Percentiles rank a stretch among this genome's conserved stretches.
These are phyloP conservation scores for Lophura nycthemera DNA, from an alignment of 2,113 vertebrate species.

Conservation along the genomic window DNA sequence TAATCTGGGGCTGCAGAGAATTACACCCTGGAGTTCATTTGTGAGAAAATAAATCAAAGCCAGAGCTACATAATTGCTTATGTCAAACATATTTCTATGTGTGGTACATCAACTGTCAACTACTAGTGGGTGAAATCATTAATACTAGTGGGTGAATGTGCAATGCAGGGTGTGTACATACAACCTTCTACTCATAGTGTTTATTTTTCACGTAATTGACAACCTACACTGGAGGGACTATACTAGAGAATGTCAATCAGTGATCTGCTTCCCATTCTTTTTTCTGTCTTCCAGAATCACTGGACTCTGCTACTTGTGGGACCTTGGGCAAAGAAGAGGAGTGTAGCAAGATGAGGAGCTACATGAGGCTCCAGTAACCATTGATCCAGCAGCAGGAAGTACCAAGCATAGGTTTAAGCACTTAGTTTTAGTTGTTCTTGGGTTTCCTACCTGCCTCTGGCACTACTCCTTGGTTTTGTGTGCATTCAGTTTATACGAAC, in stretches of 20 bases:
- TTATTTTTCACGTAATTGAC: background rate
- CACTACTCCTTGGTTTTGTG: background rate
- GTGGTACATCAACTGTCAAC: background rate
- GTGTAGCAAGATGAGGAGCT: background rate
- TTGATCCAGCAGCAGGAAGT: background rate
- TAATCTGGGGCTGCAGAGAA: background rate
- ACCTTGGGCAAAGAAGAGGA: background rate
- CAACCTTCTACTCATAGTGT: background rate
- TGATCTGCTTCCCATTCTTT: background rate
- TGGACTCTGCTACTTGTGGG: background rate
- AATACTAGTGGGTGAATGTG: background rate
- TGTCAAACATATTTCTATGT: fast-evolving
- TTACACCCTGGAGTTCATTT: slow-evolving; percentile 34
- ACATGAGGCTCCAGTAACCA: background rate
- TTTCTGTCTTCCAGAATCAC: background rate
- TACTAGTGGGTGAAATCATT: background rate
- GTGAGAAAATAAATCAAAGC: slow-evolving; percentile 14
- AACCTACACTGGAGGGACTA: background rate
- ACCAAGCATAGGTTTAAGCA: background rate
- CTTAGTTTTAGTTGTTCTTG: background rate
- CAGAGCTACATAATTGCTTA: background rate
- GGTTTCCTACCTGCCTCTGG: background rate
- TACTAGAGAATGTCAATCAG: background rate
- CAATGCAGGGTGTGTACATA: background rate
- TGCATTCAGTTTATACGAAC: background rate